Percentiles rank a stretch among this genome's conserved stretches.
Evolutionary conservation across 2,113 vertebrate species (phyloP).

Genomic region (Upupa epops): DNA sequence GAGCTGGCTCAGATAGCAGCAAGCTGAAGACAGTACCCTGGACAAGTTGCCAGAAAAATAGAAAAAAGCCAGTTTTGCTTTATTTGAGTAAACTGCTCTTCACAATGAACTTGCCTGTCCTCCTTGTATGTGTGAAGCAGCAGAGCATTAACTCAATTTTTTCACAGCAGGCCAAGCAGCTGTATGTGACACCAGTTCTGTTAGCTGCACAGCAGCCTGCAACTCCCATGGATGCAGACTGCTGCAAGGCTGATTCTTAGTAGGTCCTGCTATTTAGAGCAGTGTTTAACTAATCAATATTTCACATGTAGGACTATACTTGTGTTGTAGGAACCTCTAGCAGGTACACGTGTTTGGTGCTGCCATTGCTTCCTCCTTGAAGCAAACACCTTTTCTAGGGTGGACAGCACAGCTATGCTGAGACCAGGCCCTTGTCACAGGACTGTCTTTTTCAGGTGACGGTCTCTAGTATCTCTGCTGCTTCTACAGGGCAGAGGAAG

Average conservation of each 20-base stretch:
- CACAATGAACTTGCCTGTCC: neutral
- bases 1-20: neutral
- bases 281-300: neutral
- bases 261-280: neutral
- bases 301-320: no score
- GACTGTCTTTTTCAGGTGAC: neutral
- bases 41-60: neutral
- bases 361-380: neutral
- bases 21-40: neutral
- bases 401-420: no score
- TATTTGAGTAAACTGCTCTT: neutral
- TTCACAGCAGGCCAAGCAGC: neutral
- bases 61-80: neutral
- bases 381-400: neutral
- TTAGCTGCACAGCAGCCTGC: no score
- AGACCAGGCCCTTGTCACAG: neutral
- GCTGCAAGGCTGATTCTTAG: neutral
- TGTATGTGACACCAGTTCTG: neutral
- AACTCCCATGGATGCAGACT: neutral
- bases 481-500: neutral
- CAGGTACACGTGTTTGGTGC: neutral
- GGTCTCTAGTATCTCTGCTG: neutral
- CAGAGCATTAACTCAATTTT: neutral
- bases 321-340: neutral
- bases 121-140: neutral